phyloP scores from a whole-genome alignment of 2,797 vertebrate genomes.

The Smutsia gigantea region DNA sequence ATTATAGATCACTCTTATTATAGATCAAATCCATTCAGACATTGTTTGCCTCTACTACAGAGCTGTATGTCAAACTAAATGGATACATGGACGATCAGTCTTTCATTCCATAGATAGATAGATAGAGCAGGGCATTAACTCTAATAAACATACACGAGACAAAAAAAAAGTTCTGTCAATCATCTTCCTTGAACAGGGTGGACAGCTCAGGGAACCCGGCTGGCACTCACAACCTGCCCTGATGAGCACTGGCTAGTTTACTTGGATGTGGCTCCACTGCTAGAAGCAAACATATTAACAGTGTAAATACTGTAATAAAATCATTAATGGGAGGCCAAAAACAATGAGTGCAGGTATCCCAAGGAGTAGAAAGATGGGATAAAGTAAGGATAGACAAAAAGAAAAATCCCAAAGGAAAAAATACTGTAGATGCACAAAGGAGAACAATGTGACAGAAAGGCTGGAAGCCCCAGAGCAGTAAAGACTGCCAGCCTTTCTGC shows the following conservation, averaged over 20 bases:
- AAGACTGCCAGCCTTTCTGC: not conserved
- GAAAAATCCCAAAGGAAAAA: not conserved
- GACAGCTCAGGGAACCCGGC: not conserved
- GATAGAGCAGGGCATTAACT: not conserved
- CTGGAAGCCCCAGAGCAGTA: not conserved
- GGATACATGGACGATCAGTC: too few relatives aligned
- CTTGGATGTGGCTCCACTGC: not conserved
- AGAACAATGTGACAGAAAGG: not conserved
- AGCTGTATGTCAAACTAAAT: not conserved
- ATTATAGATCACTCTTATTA: not conserved
- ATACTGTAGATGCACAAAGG: not conserved
- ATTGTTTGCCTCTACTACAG: not conserved
- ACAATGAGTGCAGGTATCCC: not conserved
- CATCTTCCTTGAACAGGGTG: rapidly evolving
- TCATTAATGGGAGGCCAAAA: not conserved
- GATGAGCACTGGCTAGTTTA: not conserved
- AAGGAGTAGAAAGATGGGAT: not conserved
- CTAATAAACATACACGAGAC: not conserved
- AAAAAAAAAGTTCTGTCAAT: not conserved
- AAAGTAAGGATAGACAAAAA: not conserved
- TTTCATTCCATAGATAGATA: too few relatives aligned
- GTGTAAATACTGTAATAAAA: not conserved
- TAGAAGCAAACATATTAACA: not conserved
- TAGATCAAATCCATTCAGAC: not conserved
- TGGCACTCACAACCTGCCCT: not conserved